Evolutionary conservation across 2,797 vertebrate species (phyloP), one percentile per base, ranked within the genome.

Genomic region (Odontamblyopus lacepedii): DNA sequence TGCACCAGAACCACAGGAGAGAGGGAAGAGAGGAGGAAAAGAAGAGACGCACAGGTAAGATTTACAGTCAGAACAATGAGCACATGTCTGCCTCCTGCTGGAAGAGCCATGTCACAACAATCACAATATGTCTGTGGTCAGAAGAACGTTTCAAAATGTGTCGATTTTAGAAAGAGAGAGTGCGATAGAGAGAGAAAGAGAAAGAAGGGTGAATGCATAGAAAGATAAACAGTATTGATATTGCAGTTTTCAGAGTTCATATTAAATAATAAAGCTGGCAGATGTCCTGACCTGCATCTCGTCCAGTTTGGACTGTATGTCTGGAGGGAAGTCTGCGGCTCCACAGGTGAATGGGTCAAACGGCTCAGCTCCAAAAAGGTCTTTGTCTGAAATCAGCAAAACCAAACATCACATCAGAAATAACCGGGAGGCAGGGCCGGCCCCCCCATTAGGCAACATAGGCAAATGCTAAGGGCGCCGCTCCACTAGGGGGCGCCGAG

Each of bases 331-430:
- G 86, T 99, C 96, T 35, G 96, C 96, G 29, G 95, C 93, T 70
- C 95, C 97, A n/a, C 97, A 98, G 91, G 93, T 98, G 94, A 99
- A 99, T 50, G 98, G 98, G 87, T 99, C 97, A 85, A 99, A 99
- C 15, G 98, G 97, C 91, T 97, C 97, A 3, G 98, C 96, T 72
- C 97, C 98, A 87, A 99, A 99, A 80, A 99, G 92, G 87, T 99
- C 97, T 91, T 94, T 97, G 82, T 95, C 98, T 99, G 76, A 90
- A 86, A 80, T 35, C 85, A 41, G 72, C 30, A 71, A 44, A 51
- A 44, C 38, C 48, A 30, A 66, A 30, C 35, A 38, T 38, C 35
- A 38, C 35, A 38, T 8, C 8, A 38, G 35, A 38, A 9, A 38
- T 1, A 38, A 35, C 32, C 32, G 32, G 32, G 32, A 38, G n/a